These are phyloP conservation scores for Spermophilus dauricus DNA, from an alignment of 2,113 vertebrate genomes.

Conservation along the genomic window DNA sequence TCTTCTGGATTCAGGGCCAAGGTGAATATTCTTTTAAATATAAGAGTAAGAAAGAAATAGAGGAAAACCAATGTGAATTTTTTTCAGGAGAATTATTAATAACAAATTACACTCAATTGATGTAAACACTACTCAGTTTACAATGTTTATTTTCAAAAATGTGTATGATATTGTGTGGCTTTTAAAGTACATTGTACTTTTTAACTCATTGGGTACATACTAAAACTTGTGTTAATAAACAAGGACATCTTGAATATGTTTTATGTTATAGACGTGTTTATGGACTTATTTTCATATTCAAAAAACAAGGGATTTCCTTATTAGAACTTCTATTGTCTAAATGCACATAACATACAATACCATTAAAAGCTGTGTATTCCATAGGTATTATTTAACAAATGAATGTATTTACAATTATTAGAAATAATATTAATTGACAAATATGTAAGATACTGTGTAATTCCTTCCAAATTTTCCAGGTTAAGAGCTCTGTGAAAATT, in stretches of 20 bases:
- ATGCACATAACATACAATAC: neutral
- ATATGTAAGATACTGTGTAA: neutral
- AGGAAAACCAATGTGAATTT: neutral
- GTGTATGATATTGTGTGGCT: neutral
- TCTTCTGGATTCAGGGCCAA: rapidly evolving
- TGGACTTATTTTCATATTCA: neutral
- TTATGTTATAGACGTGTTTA: neutral
- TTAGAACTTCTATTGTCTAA: neutral
- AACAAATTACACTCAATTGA: neutral
- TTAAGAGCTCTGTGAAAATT: conserved; percentile 24
- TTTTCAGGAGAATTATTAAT: neutral
- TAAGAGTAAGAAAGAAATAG: neutral
- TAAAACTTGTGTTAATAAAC: neutral
- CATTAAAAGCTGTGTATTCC: neutral
- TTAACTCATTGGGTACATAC: neutral
- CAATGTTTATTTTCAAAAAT: neutral
- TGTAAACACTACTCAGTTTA: neutral
- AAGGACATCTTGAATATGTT: neutral
- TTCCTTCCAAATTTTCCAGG: neutral
- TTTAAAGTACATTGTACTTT: neutral
- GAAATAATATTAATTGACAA: neutral
- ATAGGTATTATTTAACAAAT: neutral
- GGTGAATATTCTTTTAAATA: neutral
- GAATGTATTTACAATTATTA: neutral
- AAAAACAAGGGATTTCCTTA: neutral